phyloP scores from a whole-genome alignment of 2,797 vertebrate genomes.

The Pipistrellus pygmaeus region DNA sequence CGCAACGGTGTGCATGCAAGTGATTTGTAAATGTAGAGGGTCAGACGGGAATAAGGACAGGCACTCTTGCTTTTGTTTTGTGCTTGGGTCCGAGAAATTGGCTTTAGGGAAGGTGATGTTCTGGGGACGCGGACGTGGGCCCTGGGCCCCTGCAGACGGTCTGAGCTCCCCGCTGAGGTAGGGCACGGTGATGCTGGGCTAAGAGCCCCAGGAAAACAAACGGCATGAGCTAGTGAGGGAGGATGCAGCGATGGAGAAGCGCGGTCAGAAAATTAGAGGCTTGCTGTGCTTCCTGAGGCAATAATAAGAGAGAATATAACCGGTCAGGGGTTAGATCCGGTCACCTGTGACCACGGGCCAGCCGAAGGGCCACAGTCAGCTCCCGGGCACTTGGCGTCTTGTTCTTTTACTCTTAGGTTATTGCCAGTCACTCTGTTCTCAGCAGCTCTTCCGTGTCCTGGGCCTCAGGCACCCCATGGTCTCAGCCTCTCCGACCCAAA shows the following conservation, averaged over 20 bases:
- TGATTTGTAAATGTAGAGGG: not conserved
- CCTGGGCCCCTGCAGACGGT: not conserved
- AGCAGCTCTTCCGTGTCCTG: not conserved
- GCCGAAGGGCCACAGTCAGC: not conserved
- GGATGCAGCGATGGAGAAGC: not conserved
- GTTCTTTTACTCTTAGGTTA: not conserved
- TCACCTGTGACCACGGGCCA: not conserved
- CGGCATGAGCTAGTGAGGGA: not conserved
- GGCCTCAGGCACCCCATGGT: not conserved
- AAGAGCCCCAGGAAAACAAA: not conserved
- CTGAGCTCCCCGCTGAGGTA: not conserved
- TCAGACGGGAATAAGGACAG: not conserved
- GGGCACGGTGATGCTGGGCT: not conserved
- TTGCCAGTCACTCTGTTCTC: not conserved
- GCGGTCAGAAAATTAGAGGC: not conserved
- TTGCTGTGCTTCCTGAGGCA: not conserved
- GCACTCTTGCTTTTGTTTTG: not conserved
- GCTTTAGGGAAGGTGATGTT: not conserved
- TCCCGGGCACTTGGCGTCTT: not conserved
- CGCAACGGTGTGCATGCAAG: not conserved
- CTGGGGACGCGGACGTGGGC: not conserved
- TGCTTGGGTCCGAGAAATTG: conserved; percentile 1
- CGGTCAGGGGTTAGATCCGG: not conserved
- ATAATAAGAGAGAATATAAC: not conserved
- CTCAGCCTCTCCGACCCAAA: not conserved